phyloP scores from a whole-genome alignment of 2,797 vertebrate genomes.

The Bradypus variegatus region DNA sequence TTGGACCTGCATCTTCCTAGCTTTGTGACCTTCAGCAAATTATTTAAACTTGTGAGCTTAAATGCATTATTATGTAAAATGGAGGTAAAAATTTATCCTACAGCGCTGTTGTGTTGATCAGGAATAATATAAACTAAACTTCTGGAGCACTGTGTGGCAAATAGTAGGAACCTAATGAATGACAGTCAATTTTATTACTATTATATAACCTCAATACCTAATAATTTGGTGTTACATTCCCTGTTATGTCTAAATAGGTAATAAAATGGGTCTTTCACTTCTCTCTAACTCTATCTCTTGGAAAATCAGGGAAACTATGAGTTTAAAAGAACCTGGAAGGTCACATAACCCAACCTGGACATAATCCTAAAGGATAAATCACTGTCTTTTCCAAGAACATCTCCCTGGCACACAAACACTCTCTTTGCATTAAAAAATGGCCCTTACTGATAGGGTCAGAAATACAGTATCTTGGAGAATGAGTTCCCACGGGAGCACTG shows the following conservation, averaged over 20 bases:
- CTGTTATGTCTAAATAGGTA: background rate
- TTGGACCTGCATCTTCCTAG: background rate
- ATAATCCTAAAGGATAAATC: slow-evolving; percentile 62
- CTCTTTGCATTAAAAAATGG: slow-evolving; percentile 43
- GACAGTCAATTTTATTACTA: background rate
- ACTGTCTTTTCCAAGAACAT: slow-evolving; percentile 57
- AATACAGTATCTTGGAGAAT: slow-evolving; percentile 45
- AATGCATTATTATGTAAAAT: background rate
- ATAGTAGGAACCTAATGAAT: background rate
- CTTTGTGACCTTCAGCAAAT: background rate
- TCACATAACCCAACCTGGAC: slow-evolving; percentile 12
- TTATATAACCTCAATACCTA: background rate
- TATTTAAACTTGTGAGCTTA: background rate
- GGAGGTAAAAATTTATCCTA: background rate
- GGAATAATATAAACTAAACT: background rate
- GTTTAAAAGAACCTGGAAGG: slow-evolving; percentile 16
- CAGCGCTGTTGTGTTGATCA: background rate
- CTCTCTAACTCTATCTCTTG: slow-evolving; percentile 24
- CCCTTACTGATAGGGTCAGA: slow-evolving; percentile 54
- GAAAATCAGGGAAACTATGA: slow-evolving; percentile 13
- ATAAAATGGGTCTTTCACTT: slow-evolving; percentile 29
- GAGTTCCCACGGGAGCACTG: slow-evolving; percentile 49
- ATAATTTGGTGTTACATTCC: background rate
- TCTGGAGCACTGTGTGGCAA: background rate
- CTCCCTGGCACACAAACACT: slow-evolving; percentile 49